Evolutionary conservation across 1,140 invertebrate species (phyloP).

Genomic region (Danaus plexippus): DNA sequence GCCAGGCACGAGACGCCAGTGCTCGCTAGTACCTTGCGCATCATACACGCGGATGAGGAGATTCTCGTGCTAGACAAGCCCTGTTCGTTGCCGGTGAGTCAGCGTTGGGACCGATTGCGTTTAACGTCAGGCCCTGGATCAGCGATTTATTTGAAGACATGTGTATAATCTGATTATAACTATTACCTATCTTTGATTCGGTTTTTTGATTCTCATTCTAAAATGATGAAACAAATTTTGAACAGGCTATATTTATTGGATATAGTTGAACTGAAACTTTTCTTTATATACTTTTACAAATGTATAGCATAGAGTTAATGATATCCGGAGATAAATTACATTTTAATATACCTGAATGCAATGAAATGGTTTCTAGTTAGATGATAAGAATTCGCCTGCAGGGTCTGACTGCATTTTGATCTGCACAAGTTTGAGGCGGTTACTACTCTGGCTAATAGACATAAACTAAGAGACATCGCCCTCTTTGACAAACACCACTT

Average conservation of each 20-base stretch:
- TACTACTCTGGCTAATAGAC: constrained; percentile 42
- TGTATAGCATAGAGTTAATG: too few species aligned
- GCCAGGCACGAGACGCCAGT: constrained; percentile 84
- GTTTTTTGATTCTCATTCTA: neutral
- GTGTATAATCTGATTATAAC: neutral
- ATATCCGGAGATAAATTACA: neutral
- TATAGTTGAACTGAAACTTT: too few species aligned
- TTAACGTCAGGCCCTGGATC: constrained; percentile 38
- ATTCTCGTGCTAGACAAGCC: constrained; percentile 92
- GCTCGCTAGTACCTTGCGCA: constrained; percentile 80
- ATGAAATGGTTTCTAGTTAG: too few species aligned
- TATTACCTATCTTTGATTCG: neutral
- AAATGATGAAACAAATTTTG: neutral
- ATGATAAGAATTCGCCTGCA: constrained; percentile 34
- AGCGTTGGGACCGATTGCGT: constrained; percentile 34
- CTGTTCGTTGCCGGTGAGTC: constrained; percentile 88
- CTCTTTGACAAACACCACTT: constrained; percentile 47
- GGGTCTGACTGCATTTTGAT: constrained; percentile 52
- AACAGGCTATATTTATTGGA: too few species aligned
- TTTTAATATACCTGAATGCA: neutral
- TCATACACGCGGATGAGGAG: constrained; percentile 86
- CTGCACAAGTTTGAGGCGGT: constrained; percentile 49
- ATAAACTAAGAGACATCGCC: constrained; percentile 35
- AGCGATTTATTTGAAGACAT: neutral
- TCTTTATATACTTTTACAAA: too few species aligned